A percentile compares a stretch with the other conserved stretches of the same genome.
Evolutionary conservation across 2,113 vertebrate species (phyloP).

Genomic region (Charina bottae): DNA sequence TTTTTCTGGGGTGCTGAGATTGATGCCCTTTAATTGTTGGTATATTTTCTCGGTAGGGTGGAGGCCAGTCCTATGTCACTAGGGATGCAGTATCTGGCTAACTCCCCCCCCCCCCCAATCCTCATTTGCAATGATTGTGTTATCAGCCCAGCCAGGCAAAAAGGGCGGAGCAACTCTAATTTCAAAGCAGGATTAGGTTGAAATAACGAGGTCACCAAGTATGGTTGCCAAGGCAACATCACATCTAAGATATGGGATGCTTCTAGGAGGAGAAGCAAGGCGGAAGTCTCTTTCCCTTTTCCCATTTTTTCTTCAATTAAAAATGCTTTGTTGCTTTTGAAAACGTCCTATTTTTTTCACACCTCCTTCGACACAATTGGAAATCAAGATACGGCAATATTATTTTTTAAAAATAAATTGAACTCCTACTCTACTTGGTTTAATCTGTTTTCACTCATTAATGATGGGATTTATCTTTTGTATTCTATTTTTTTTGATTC

Average conservation of each 20-base stretch:
- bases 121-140: constrained; percentile 99
- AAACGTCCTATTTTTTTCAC: constrained; percentile 35
- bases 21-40: constrained; percentile 76
- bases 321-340: constrained; percentile 75
- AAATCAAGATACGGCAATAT: constrained; percentile 28
- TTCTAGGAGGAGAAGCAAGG: constrained; percentile 82
- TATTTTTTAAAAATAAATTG: background rate
- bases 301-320: constrained; percentile 69
- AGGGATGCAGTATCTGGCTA: constrained; percentile 77
- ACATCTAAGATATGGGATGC: constrained; percentile 99
- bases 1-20: constrained; percentile 70
- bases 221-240: constrained; percentile 98
- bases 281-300: constrained; percentile 68
- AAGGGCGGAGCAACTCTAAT: constrained; percentile 99
- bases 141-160: constrained; percentile 99
- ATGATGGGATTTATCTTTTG: background rate
- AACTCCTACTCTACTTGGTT: background rate
- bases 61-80: constrained; percentile 72
- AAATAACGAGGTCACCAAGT: constrained; percentile 99
- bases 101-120: constrained; percentile 79
- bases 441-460: background rate
- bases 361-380: constrained; percentile 44
- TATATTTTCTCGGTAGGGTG: constrained; percentile 76
- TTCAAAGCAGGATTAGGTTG: constrained; percentile 99
- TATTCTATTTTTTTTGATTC: constrained; percentile 41